A percentile compares a stretch with the other conserved stretches of the same genome.
These are phyloP conservation scores for Melanocharis versteri DNA, from an alignment of 2,113 vertebrate species.

Conservation along the genomic window DNA sequence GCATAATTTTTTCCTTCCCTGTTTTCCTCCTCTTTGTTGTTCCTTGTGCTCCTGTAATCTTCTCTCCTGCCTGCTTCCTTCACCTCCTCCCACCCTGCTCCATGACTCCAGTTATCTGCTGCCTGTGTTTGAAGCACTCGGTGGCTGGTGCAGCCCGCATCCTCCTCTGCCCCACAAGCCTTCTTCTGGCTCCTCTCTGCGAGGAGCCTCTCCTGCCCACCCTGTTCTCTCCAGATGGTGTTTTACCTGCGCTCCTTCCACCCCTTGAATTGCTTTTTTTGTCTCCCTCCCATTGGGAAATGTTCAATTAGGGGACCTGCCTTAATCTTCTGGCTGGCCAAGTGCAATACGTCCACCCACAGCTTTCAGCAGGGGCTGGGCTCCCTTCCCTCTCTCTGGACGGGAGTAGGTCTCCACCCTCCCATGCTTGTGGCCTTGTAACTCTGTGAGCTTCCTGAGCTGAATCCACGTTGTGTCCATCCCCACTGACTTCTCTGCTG, in stretches of 20 bases:
- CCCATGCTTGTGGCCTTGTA: neutral
- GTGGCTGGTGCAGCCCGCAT: neutral
- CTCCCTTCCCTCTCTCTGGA: neutral
- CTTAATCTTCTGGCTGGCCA: neutral
- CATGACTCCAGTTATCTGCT: neutral
- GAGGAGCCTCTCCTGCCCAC: neutral
- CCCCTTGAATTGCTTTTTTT: neutral
- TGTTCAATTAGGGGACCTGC: neutral
- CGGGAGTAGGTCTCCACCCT: conserved; percentile 1
- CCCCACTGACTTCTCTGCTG: neutral
- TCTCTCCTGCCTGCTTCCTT: neutral
- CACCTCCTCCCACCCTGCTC: conserved; percentile 25
- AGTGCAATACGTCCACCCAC: neutral
- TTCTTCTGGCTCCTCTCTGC: neutral
- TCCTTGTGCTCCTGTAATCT: neutral
- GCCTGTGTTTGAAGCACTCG: neutral
- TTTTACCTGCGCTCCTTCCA: neutral
- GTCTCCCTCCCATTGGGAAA: neutral
- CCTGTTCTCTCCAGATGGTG: neutral
- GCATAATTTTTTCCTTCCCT: conserved; percentile 16
- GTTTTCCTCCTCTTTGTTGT: conserved; percentile 14
- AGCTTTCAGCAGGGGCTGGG: conserved; percentile 26
- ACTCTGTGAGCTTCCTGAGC: neutral
- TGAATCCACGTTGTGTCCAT: neutral
- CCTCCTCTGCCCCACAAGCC: neutral